Evolutionary conservation across 1,140 invertebrate species (phyloP).

Genomic region (Eurosta solidaginis): DNA sequence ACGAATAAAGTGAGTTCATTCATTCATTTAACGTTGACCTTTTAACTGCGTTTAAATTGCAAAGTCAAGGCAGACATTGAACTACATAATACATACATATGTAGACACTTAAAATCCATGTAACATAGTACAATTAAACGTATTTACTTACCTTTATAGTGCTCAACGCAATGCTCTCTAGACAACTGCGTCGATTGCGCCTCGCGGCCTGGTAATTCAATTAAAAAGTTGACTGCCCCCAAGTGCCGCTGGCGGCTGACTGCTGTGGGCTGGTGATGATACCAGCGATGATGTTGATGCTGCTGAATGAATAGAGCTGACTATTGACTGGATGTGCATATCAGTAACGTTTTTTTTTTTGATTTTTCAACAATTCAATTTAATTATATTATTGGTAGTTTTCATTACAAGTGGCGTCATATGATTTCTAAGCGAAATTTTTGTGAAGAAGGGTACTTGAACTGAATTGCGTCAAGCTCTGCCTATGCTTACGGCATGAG

Average conservation of each 20-base stretch:
- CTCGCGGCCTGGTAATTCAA: slow-evolving; percentile 14
- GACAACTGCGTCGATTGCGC: background rate
- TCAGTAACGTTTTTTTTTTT: background rate
- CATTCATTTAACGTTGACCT: slow-evolving; percentile 19
- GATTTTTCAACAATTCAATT: background rate
- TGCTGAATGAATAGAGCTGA: background rate
- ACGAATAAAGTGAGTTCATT: background rate
- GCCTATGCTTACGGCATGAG: background rate
- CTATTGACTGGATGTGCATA: no score
- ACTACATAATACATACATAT: background rate
- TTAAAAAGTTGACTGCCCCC: slow-evolving; percentile 26
- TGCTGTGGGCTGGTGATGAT: no score
- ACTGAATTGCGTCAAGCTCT: background rate
- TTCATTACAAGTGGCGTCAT: slow-evolving; percentile 3
- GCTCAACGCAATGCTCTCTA: background rate
- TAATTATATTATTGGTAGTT: background rate
- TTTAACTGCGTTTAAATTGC: slow-evolving; percentile 26
- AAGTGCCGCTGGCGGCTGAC: background rate
- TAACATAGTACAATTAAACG: background rate
- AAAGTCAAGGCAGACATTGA: slow-evolving; percentile 26
- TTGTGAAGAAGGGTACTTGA: background rate
- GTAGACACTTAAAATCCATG: background rate
- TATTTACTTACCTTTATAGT: background rate
- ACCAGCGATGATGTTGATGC: background rate
- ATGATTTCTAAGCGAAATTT: background rate